A percentile compares a stretch with the other conserved stretches of the same genome.
phyloP scores from a whole-genome alignment of 2,797 vertebrate genomes.

The Lindbergichthys nudifrons region DNA sequence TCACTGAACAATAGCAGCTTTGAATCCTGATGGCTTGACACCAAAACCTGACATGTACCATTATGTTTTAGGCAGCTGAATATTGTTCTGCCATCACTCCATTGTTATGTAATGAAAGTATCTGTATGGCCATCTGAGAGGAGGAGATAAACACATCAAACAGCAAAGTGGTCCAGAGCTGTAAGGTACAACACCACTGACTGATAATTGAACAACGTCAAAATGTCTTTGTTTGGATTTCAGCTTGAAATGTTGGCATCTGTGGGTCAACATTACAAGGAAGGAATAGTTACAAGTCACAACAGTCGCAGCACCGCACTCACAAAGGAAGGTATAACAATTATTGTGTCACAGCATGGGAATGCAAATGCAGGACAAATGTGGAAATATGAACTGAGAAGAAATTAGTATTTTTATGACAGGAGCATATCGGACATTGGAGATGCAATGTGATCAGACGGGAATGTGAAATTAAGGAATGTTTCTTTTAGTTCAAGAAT shows the following conservation, averaged over 20 bases:
- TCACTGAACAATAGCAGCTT: conserved; percentile 49
- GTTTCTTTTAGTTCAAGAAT: conserved; percentile 13
- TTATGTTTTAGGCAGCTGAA: conserved; percentile 32
- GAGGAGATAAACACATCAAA: conserved; percentile 20
- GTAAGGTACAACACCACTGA: background rate
- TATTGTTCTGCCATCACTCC: conserved; percentile 33
- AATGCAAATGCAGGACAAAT: conserved; percentile 8
- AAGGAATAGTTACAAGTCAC: conserved; percentile 6
- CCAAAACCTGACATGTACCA: conserved; percentile 37
- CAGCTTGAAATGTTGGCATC: background rate
- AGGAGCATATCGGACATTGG: conserved; percentile 17
- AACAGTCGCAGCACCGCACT: background rate
- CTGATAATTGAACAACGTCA: conserved; percentile 15
- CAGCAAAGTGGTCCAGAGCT: conserved; percentile 13
- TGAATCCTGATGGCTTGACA: conserved; percentile 26
- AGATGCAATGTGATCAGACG: conserved; percentile 4
- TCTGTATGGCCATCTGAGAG: conserved; percentile 29
- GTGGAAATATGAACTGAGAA: conserved; percentile 16
- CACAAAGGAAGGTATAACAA: conserved; percentile 18
- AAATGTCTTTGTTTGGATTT: conserved; percentile 17
- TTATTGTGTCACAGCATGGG: background rate
- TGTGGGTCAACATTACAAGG: background rate
- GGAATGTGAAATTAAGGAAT: conserved; percentile 11
- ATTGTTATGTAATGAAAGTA: conserved; percentile 14
- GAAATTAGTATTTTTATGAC: conserved; percentile 26